phyloP scores from a whole-genome alignment of 2,113 vertebrate species.

The Pteronura brasiliensis region DNA sequence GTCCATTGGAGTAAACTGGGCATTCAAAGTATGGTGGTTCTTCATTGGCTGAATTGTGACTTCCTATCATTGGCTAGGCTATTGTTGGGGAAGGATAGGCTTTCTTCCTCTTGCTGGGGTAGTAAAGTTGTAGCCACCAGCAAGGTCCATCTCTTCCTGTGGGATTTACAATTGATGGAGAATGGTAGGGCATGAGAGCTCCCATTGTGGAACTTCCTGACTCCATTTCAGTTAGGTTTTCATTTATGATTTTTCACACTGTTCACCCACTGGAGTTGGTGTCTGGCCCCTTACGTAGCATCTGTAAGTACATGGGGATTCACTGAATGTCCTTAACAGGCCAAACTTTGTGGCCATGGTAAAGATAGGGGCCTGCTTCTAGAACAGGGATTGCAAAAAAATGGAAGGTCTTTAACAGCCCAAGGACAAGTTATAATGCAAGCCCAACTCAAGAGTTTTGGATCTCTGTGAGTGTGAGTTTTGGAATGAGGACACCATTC shows the following conservation, averaged over 20 bases:
- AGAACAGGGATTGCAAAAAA: neutral
- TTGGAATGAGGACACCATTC: neutral
- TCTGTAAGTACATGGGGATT: neutral
- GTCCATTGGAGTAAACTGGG: neutral
- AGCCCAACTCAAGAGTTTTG: neutral
- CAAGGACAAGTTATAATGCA: neutral
- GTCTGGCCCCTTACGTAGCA: neutral
- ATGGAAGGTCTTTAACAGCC: neutral
- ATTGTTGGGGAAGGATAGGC: neutral
- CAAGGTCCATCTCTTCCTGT: neutral
- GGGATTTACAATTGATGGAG: neutral
- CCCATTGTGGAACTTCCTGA: neutral
- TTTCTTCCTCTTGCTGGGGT: neutral
- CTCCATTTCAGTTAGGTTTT: neutral
- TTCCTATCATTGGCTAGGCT: neutral
- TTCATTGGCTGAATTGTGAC: neutral
- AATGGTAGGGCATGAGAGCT: neutral
- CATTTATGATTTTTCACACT: neutral
- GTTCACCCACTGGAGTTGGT: neutral
- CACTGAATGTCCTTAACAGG: neutral
- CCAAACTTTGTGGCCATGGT: neutral
- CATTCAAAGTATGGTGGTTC: neutral
- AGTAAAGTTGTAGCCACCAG: neutral
- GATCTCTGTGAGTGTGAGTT: neutral
- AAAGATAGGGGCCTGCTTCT: neutral